Evolutionary conservation across 2,888 invertebrate species (phyloP), one percentile per base, ranked within the genome.

Genomic region (Agrenia bidenticulata): DNA sequence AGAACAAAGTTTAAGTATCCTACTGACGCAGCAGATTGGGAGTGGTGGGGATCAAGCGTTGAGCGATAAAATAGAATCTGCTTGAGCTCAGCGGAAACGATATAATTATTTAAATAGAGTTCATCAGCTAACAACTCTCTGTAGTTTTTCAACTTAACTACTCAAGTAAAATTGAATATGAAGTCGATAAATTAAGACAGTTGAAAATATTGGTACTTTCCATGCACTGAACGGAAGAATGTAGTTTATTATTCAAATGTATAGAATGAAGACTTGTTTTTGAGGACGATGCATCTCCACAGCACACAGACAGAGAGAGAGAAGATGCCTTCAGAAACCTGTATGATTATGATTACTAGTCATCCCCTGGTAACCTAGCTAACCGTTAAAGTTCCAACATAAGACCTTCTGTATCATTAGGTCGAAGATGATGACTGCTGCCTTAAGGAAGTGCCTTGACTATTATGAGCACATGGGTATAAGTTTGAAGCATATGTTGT

Each of bases 141-240:
- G 45, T 7, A 45, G 4, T 45, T 45, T 19, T 45, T 11, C 32
- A 32, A 32, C 32, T 4, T n/a, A 32, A 11, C 32, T 32, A 4
- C 32, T 32, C 32, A 17, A 45, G 19, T 45, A 19, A 45, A 45
- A 45, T 45, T 45, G 45, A 45, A 45, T 45, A 45, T 45, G 45
- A 45, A 17, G 45, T 19, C 45, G n/a, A 45, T 45, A 45, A 45
- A 45, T 45, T 45, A 45, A 17, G 19, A 45, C 15, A n/a, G 19
- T 17, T 5, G 5, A 45, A 45, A 45, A 45, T 45, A 45, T 45
- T 45, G 45, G 45, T 45, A 45, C 45, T 45, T 45, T 45, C 45
- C 45, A 45, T 45, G 45, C 45, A 45, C 45, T 45, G n/a, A 45
- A 19, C 19, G 45, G 45, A 45, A 45, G 45, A 45, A 45, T 45